Conservation (phyloP, 2,888 invertebrate species). For the Campoletis raptor region DNA sequence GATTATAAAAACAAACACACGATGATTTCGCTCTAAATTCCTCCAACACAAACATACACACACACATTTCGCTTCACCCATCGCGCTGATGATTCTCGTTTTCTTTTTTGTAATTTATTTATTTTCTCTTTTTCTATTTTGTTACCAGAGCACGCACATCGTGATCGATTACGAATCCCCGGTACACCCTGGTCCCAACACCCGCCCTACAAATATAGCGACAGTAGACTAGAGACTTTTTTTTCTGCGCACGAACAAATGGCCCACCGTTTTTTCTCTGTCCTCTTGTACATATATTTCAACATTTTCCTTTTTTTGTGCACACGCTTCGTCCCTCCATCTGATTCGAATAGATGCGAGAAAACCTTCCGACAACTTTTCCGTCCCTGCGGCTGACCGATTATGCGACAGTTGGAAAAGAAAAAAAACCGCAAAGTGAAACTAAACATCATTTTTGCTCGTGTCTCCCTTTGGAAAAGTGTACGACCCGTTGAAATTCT, state of each 20-base stretch:
- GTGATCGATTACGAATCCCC: slow-evolving; percentile 65
- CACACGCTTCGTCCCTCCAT: slow-evolving; percentile 7
- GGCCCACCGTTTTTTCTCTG: slow-evolving; percentile 6
- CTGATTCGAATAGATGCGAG: slow-evolving; percentile 14
- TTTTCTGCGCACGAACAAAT: slow-evolving; percentile 33
- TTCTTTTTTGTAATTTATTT: slow-evolving; percentile 11
- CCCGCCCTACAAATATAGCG: slow-evolving; percentile 18
- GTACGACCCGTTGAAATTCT: background rate
- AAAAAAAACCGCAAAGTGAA: background rate
- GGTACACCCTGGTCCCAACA: slow-evolving; percentile 38
- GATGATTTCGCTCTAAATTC: slow-evolving; percentile 35
- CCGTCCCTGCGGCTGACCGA: slow-evolving; percentile 24
- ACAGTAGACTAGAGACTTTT: slow-evolving; percentile 5
- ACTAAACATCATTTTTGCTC: slow-evolving; percentile 4
- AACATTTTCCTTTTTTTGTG: slow-evolving; percentile 23
- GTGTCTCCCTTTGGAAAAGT: background rate
- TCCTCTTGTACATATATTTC: background rate
- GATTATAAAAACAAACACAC: slow-evolving; percentile 10
- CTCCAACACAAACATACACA: slow-evolving; percentile 4
- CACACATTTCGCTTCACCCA: slow-evolving; percentile 6
- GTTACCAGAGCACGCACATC: slow-evolving; percentile 32
- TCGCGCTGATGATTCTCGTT: slow-evolving; percentile 12
- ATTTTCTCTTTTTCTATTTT: slow-evolving; percentile 30
- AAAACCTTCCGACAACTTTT: slow-evolving; percentile 31
- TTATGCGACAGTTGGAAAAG: slow-evolving; percentile 2